Evolutionary conservation across 2,888 invertebrate genomes (phyloP), one percentile per base, ranked within the genome.

Genomic region (Thera obeliscata): DNA sequence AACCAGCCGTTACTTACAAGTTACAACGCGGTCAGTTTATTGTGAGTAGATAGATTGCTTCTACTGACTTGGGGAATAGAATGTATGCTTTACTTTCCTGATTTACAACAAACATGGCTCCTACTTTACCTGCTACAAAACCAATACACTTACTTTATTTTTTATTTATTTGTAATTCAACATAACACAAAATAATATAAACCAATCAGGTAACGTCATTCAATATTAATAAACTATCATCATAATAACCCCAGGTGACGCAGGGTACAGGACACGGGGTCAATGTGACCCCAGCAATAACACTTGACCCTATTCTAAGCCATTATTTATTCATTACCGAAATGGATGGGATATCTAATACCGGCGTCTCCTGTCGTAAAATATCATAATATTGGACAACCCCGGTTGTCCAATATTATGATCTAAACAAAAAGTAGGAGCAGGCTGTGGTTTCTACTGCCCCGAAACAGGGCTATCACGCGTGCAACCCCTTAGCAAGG

Each of bases 321-420:
- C 57, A 74, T 75, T 67, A 65, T 66, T 74, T 74, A 73, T 74
- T 75, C 73, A 75, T 73, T 67, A 73, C 49, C 41, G 60, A 61
- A 69, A 69, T 66, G 56, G 66, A 58, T 11, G 38, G n/a, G 54
- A 50, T 68, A 68, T 71, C 67, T 69, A 58, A 50, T 22, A 50
- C 33, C 60, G 66, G 41, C 43, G 52, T 49, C 62, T 50, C 58
- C 54, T 49, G 12, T 41, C 55, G 36, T 65, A 55, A 69, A 65
- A 65, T 65, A 70, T 62, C 49, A 64, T 59, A 64, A 64, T 67
- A 63, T 60, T 50, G 12, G 63, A 63, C 38, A 54, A 56, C 9
- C 22, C 12, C 4, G 38, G 56, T 58, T 54, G 43, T n/a, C 35
- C 54, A 43, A 52, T 56, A 41, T 65, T 65, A 38, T 55, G n/a